Evolutionary conservation across 2,888 invertebrate genomes (phyloP), one percentile per base, ranked within the genome.

Genomic region (Eurytoma adleriae): DNA sequence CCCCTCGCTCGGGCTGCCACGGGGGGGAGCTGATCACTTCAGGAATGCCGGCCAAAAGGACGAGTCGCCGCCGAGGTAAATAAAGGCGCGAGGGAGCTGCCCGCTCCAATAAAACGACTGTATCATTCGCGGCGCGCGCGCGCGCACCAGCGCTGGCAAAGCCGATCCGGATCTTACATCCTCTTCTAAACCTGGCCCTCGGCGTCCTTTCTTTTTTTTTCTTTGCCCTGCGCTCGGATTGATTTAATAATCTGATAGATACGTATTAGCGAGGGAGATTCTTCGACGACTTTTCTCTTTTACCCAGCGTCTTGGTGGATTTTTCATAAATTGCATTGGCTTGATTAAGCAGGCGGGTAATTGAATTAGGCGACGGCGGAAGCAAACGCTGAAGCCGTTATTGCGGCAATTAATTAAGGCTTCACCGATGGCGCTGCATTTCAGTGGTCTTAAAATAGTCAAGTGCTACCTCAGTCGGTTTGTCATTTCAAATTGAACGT

Each of bases 31-130:
- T 82, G 79, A 83, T 80, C 83, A 81, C 76, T 69, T 73, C 78
- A 77, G 72, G 77, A 82, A 80, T 76, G 71, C 78, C 69, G 73
- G 78, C 67, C 80, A 77, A 71, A 78, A 82, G 79, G 81, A 83
- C 16, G 79, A 83, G 76, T 78, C 57, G 62, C 54, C 27, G 27
- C 16, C 30, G 61, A 77, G 67, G 68, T 71, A 71, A 74, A 71
- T 61, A 73, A 67, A 69, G 24, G 67, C 72, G 72, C 30, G 52
- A 54, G 62, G 50, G 18, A 16, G 61, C 10, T 54, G 27, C 56
- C 56, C 40, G 27, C 61, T 27, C 67, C 76, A 80, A 80, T 80
- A 80, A 80, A 76, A 80, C 77, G 69, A 70, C 66, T 52, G 61
- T 52, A 57, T 73, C 64, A 80, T 73, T 81, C 78, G 78, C 75